Conservation (phyloP, 2,797 vertebrate genomes). For the Gambelia wislizenii region DNA sequence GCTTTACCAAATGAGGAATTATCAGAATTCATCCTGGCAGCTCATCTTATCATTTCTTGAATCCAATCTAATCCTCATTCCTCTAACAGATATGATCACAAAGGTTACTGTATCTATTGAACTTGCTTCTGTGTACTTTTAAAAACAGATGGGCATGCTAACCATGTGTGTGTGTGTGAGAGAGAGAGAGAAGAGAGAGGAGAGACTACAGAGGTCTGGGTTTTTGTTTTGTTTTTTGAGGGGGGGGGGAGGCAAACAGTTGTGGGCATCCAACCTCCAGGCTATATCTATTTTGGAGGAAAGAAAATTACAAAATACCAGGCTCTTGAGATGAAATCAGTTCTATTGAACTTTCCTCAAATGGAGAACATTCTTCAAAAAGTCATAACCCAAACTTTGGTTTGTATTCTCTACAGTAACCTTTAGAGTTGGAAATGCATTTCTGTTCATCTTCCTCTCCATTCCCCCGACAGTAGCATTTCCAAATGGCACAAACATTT, state of each 20-base stretch:
- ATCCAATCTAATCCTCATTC: neutral
- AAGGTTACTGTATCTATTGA: neutral
- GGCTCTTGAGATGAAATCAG: neutral
- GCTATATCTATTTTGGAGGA: accelerated
- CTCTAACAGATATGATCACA: slow-evolving; percentile 10
- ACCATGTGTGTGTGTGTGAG: neutral
- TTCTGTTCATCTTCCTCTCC: slow-evolving; percentile 32
- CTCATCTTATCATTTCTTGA: slow-evolving; percentile 6
- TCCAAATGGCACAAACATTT: slow-evolving; percentile 54
- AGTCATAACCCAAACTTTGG: slow-evolving; percentile 4
- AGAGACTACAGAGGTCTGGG: slow-evolving; percentile 1
- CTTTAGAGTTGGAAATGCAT: slow-evolving; percentile 47
- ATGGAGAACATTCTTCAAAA: slow-evolving; percentile 27
- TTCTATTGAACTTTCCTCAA: slow-evolving; percentile 31
- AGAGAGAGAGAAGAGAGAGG: neutral
- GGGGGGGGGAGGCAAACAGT: too few species aligned
- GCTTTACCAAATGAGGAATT: neutral
- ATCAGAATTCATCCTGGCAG: neutral
- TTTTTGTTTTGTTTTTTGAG: too few species aligned
- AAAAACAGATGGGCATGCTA: neutral
- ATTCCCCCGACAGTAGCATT: accelerated
- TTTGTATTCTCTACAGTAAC: slow-evolving; percentile 42
- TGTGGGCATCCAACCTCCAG: too few species aligned
- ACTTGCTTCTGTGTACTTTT: neutral
- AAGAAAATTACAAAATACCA: slow-evolving; percentile 5